Evolutionary conservation across 2,888 invertebrate species (phyloP), one percentile per base, ranked within the genome.

Genomic region (Aquatica leii): DNA sequence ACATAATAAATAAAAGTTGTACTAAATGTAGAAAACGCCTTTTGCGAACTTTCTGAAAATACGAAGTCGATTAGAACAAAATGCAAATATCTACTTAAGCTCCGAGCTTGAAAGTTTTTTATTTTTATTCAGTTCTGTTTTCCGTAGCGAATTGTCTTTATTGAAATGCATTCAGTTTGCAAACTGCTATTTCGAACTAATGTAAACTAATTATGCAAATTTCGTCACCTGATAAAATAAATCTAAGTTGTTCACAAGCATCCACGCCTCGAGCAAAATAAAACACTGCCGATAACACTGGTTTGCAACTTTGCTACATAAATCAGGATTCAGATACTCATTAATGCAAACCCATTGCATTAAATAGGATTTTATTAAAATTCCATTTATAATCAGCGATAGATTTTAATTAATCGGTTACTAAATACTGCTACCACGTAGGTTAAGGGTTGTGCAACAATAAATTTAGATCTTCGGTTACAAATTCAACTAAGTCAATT

Each of bases 161-260:
- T 59, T 64, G 58, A 46, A 63, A 59, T 64, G 64, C 64, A 55
- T 59, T 64, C 52, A 64, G 59, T 59, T 59, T 52, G 55, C 64
- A 64, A 69, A 69, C 67, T 66, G 65, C 65, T 62, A 66, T 56
- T 68, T 66, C 68, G 59, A 61, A 58, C 69, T 74, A 73, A 74
- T 73, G 73, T 68, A 75, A 72, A 73, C 76, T 72, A 74, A 75
- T 76, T 76, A 76, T 76, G 76, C 67, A 75, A 74, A 76, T 75
- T 73, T 72, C 65, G 73, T 73, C 74, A 75, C 75, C 75, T 75
- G 74, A 73, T 74, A 71, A 74, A 75, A 74, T 75, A 75, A 75
- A 75, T 75, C 72, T 68, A 65, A 68, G 69, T 73, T 71, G 52
- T 65, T 65, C 62, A 43, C 65, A 71, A 69, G 70, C 69, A 67